Evolutionary conservation across 1,140 invertebrate genomes (phyloP), one percentile per base, ranked within the genome.

Genomic region (Drosophila kohkoa): DNA sequence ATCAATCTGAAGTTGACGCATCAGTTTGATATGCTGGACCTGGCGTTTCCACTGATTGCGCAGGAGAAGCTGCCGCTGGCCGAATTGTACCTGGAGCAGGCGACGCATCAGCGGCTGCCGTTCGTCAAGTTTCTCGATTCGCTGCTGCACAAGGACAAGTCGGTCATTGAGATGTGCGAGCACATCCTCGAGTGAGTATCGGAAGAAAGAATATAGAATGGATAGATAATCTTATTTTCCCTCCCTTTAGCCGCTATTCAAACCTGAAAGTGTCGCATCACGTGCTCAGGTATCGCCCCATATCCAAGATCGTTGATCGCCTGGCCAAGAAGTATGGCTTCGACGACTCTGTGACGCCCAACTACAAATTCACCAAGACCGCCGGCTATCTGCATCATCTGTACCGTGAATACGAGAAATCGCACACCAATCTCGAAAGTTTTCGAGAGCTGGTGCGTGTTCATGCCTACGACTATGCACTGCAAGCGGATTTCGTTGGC

Each of bases 41-140:
- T 96, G 75, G 79, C 96, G 1, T 90, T 97, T 52, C 96, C 96
- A 0, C 90, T 97, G 35, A 93, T 96, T 72, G 92, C 96, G 10
- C 95, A 96, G 93, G 96, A 96, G 82, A 96, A 96, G 79, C 85
- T 95, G 4, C 93, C 93, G 55, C 75, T 95, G 16, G 94, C 94
- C 8, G 95, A 96, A 81, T 94, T 95, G 63, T 96, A 95, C 92
- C 82, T 96, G 64, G 87, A 86, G 45, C 92, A 92, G 20, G 94
- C 94, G 46, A 92, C 92, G 5, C 75, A 93, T 6, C 94, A 95
- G 62, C 95, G 96, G 75, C 82, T 86, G 49, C 92, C 93, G 8
- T 91, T 96, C 7, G 92, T 96, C 0, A 88, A 92, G 43, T 95
- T 95, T 80, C 92, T 96, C n/a, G 96, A 97, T 82, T 93, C 93